Evolutionary conservation across 2,888 invertebrate species (phyloP).

Genomic region (Pimpla rufipes): DNA sequence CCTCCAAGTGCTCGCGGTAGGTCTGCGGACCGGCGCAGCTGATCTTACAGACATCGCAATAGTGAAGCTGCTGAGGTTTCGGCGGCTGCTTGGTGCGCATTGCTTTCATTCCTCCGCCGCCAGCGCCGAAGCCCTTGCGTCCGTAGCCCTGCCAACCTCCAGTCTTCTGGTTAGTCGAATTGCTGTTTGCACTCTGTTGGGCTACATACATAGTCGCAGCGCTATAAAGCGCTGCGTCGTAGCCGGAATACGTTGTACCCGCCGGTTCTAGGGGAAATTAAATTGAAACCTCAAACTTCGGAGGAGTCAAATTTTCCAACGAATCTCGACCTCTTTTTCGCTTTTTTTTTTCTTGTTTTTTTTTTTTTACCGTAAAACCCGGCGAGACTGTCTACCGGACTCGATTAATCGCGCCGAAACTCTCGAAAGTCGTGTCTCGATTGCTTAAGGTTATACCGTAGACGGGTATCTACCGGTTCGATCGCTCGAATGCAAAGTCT

Average conservation of each 20-base stretch:
- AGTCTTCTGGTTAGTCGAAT: conserved; percentile 86
- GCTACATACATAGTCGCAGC: conserved; percentile 98
- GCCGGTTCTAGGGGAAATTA: conserved; percentile 87
- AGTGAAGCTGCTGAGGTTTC: conserved; percentile 97
- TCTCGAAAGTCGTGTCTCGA: neutral
- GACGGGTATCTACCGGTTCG: no score
- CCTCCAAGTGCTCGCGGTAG: conserved; percentile 98
- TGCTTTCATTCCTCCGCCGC: conserved; percentile 86
- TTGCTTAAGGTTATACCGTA: neutral
- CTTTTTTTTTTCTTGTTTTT: conserved; percentile 8
- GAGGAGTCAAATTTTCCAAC: conserved; percentile 76
- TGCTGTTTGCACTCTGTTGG: conserved; percentile 86
- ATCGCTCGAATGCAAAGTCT: neutral
- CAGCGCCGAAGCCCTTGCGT: conserved; percentile 86
- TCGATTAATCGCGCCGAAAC: conserved; percentile 19
- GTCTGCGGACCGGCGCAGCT: conserved; percentile 98
- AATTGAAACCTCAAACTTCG: conserved; percentile 83
- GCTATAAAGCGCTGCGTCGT: conserved; percentile 98
- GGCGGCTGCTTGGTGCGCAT: conserved; percentile 93
- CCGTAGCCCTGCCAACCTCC: conserved; percentile 89
- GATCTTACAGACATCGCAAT: conserved; percentile 99
- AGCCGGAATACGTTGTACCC: conserved; percentile 92
- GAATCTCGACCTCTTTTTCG: conserved; percentile 45
- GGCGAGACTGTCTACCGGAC: conserved; percentile 45
- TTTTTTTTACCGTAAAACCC: conserved; percentile 9